Base-by-base conservation (phyloP, 2,888 invertebrate species). In the Sinhomidia bicolor region DNA sequence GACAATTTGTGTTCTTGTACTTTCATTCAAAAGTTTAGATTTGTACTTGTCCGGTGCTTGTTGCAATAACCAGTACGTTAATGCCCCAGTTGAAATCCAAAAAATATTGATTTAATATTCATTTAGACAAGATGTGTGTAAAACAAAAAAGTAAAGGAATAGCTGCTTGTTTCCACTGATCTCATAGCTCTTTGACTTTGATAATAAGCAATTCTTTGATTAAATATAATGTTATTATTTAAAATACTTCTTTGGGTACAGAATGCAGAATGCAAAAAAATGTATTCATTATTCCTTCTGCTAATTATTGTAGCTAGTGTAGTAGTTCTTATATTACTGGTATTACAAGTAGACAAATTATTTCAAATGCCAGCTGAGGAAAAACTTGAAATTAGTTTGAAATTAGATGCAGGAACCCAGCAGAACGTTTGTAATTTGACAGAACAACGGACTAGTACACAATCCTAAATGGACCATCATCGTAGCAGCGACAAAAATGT, bases 101-200 rank as follows among this genome's bases (percentile, higher is more conserved):
- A 23, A 3, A 36, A 3, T 36, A 7, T 36, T 36, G 36, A 7
- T 36, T 3, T 36, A 36, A 20, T 74, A 74, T 74, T 10, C 47
- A 74, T 47, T 74, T 71, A 44, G 74, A n/a, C n/a, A 44, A 20
- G 41, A 41, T 41, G 10, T 7, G 10, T 20, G n/a, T 41, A 65
- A 29, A 10, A 32, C n/a, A 17, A 12, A 32, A 17, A 65, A 32
- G n/a, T n/a, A 65, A 29, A 17, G 10, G 5, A 2, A 29, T 36
- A 74, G 47, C 41, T 74, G 47, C 74, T 47, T 74, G 71, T 74
- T 74, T 74, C 23, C 44, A 10, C 44, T 74, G 74, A 74, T 74
- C 74, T 74, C 74, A 74, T n/a, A n/a, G 44, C 74, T 44, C 74
- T 74, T 44, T 17, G 36, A 71, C 62, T 54, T 62, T 36, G 36